Base-by-base conservation (phyloP, 2,113 vertebrate genomes). In the Anas platyrhynchos region DNA sequence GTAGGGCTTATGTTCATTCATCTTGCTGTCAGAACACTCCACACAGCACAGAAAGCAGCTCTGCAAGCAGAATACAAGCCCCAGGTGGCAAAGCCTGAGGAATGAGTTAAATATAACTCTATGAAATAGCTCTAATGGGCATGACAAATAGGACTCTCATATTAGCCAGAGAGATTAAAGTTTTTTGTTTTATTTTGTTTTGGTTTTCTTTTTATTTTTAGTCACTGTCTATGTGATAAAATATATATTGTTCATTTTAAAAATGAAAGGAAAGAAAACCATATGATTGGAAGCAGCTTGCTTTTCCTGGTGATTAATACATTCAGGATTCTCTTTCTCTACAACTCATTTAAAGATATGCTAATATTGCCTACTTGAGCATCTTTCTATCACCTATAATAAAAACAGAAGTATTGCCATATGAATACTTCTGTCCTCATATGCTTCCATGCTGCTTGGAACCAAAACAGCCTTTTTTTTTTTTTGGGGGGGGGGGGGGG, bases 1-100 rank as follows among this genome's bases (percentile, higher is more conserved):
- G 38, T 79, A 44, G 66, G 52, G 43, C n/a, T 83, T 91, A 56
- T 2, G 6, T n/a, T 93, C 78, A 84, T 95, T 94, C 52, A 74
- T 96, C 94, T 95, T 95, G 62, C 86, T 96, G 92, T 88, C 91
- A 96, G 73, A 71, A 72, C 61, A 38, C 78, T 83, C 36, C 23
- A 54, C 25, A 74, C 9, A 36, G 50, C 62, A 67, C n/a, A 72
- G 69, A 95, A 91, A 88, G 73, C 66, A 86, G 59, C 50, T 80
- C 65, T 93, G 85, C 76, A 79, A 86, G 76, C 69, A 90, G 62
- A 94, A 89, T 54, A 61, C 34, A 73, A 93, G 38, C 63, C 89
- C 79, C 76, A 95, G 63, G 56, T 79, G 80, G 62, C 58, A 88
- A 81, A 85, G 65, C 58, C 50, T 77, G 67, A 83, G 75, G 68